phyloP scores from a whole-genome alignment of 2,797 vertebrate genomes.

The Podarcis siculus region DNA sequence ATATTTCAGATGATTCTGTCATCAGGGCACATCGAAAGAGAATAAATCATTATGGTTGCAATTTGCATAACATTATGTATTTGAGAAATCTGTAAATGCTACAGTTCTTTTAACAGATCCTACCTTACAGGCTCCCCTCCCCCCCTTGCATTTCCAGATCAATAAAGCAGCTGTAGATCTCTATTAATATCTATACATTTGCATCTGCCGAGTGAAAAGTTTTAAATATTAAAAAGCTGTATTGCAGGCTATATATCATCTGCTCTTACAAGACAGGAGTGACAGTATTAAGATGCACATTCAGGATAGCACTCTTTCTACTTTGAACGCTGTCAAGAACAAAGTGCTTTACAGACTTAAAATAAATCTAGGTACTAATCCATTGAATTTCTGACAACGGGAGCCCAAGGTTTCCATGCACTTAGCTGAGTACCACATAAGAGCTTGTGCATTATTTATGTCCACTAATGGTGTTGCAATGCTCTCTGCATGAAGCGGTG shows the following conservation, averaged over 20 bases:
- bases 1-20: slow-evolving; percentile 25
- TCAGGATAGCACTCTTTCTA: slow-evolving; percentile 88
- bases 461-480: slow-evolving; percentile 95
- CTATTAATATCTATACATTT: slow-evolving; percentile 72
- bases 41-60: background rate
- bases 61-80: slow-evolving; percentile 38
- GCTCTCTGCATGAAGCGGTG: slow-evolving; percentile 90
- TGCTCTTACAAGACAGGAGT: slow-evolving; percentile 90
- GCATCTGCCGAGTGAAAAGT: slow-evolving; percentile 77
- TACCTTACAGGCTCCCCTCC: slow-evolving; percentile 40
- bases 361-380: slow-evolving; percentile 99
- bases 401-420: slow-evolving; percentile 96
- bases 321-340: slow-evolving; percentile 91
- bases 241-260: slow-evolving; percentile 84
- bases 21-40: background rate
- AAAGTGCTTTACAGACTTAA: slow-evolving; percentile 93
- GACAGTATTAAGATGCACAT: slow-evolving; percentile 91
- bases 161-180: slow-evolving; percentile 64
- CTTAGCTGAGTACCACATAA: slow-evolving; percentile 96
- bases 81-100: slow-evolving; percentile 41
- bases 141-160: slow-evolving; percentile 66
- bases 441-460: slow-evolving; percentile 99
- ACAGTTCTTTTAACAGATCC: slow-evolving; percentile 26
- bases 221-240: slow-evolving; percentile 93
- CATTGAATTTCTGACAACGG: slow-evolving; percentile 97